Base-by-base conservation (phyloP, 2,888 invertebrate species). In the Tachina grossa region DNA sequence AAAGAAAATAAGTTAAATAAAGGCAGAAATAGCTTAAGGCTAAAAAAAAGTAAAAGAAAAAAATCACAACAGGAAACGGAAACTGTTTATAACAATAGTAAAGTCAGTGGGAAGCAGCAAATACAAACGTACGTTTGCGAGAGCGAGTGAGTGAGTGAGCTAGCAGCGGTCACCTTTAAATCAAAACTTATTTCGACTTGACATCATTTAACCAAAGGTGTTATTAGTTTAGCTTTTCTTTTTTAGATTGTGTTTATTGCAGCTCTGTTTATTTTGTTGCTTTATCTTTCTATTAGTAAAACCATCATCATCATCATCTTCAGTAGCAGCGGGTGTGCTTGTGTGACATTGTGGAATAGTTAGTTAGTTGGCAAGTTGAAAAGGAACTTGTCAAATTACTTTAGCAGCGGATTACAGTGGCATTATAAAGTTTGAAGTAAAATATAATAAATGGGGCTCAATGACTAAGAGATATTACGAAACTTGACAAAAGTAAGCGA, bases 1-100 rank as follows among this genome's bases (percentile, higher is more conserved):
- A 59, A 45, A 43, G 45, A 55, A 53, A 41, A 51, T 45, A 63
- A 22, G 63, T 47, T 9, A 65, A 47, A 45, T 45, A 76, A 63
- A 65, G 11, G 19, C 9, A 41, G 65, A 41, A 16, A 14, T 61
- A 9, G 57, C 57, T 31, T 14, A 14, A 13, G 31, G 47, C 19
- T 1, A 2, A 22, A 22, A 22, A 19, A 22, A 31, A 31, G 31
- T 31, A 6, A 78, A 13, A 47, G 16, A 61, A 79, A 80, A 63
- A 72, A 55, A 57, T 59, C 66, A 72, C 71, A 77, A 74, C 77
- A 83, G 78, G 83, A 83, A 83, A 74, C 83, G 77, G 77, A 83
- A 72, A 74, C 78, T 78, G 72, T 72, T 66, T 83, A 77, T 77
- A 66, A 72, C 51, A 72, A 82, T 65, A 49, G 11, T 65, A 63